Base-by-base conservation (phyloP, 2,888 invertebrate genomes). In the Drosophila parthenogenetica region DNA sequence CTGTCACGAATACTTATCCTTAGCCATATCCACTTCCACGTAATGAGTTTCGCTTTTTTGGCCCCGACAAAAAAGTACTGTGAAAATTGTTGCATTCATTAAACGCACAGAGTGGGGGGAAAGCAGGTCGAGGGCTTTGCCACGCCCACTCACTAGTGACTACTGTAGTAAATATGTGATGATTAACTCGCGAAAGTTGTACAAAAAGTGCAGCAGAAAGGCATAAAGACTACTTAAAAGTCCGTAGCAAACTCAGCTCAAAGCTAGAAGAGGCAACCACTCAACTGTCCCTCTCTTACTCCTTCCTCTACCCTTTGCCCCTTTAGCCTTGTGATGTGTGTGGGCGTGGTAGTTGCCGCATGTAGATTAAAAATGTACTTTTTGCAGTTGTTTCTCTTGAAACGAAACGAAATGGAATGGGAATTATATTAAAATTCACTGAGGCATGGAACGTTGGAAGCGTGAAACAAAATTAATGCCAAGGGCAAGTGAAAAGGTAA, bases 21-120 rank as follows among this genome's bases (percentile, higher is more conserved):
- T 16, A 11, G 4, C 40, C 25, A 42, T 35, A 25, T 11, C 35
- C 35, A 35, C 35, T 13, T 13, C 29, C 13, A 32, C 22, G 10
- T 46, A 67, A 57, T 88, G 70, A 80, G 84, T 80, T 83, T 80
- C 43, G 55, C 67, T 65, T 71, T 29, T 80, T 17, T n/a, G 16
- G 5, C 13, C 43, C 17, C 8, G 25, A 59, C 64, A 53, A 46
- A 42, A 25, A 50, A 49, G 43, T 40, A 48, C 19, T 48, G 57
- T 54, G 59, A 29, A 57, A 67, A 81, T 60, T 29, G 58, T 65
- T 69, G 85, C 67, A 81, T 73, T 73, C 72, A 88, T 86, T 79
- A 80, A 73, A 76, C 68, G 71, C 58, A 11, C 22, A 35, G 3
- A 13, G 40, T 22, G 7, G 5, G 2, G 5, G 7, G 16, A 16